Evolutionary conservation across 2,113 vertebrate genomes (phyloP).

Genomic region (Eulacestoma nigropectus): DNA sequence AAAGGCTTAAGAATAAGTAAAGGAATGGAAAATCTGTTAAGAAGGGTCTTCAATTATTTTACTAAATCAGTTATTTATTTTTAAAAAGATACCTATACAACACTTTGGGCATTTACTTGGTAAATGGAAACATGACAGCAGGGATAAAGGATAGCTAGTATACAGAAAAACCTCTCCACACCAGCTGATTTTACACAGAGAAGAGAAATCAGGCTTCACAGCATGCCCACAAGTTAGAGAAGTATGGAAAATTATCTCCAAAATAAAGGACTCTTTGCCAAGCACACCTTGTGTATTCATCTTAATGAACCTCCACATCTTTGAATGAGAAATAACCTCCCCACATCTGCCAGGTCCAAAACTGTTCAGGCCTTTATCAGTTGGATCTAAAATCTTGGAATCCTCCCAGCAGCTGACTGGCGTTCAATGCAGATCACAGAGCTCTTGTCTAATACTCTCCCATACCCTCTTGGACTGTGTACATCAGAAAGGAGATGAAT

Average conservation of each 20-base stretch:
- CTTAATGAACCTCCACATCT: background rate
- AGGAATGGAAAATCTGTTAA: background rate
- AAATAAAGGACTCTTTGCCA: background rate
- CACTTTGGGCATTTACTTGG: background rate
- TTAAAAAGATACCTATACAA: background rate
- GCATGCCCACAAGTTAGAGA: background rate
- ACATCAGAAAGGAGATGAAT: background rate
- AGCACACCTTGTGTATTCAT: background rate
- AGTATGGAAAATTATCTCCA: background rate
- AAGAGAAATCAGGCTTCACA: background rate
- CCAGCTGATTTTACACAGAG: background rate
- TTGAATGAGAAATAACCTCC: background rate
- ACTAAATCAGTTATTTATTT: background rate
- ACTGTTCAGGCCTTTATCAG: background rate
- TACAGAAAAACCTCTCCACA: background rate
- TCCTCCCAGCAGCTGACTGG: background rate
- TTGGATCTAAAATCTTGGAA: background rate
- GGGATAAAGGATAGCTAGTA: background rate
- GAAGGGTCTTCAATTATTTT: background rate
- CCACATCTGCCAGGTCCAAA: background rate
- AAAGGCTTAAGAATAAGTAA: background rate
- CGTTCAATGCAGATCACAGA: background rate
- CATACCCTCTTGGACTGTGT: background rate
- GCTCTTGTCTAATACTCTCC: background rate
- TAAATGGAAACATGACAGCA: background rate